Base-by-base conservation (phyloP, 2,888 invertebrate species). In the Brenthis hecate region DNA sequence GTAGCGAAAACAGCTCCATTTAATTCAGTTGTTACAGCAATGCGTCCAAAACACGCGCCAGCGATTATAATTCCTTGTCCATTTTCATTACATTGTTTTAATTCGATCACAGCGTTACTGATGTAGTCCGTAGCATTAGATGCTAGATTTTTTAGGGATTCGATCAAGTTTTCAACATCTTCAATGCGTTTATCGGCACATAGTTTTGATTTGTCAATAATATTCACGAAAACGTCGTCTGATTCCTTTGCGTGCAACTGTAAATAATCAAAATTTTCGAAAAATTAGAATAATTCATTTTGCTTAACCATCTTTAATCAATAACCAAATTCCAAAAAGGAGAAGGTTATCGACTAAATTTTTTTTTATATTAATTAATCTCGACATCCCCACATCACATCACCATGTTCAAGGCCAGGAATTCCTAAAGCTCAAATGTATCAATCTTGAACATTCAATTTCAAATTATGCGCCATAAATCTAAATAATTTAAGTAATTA, bases 11-110 rank as follows among this genome's bases (percentile, higher is more conserved):
- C 67, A 8, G 81, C 77, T 23, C 81, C 83, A 66, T 82, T 84
- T 61, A 86, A 72, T 78, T 92, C 85, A n/a, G 85, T 81, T 47
- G 80, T 81, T 47, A 89, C 32, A 47, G 86, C 86, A 2, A 89
- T 75, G 6, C 75, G 61, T 53, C 84, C 87, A 28, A 92, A 77
- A 60, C 92, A 92, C 8, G 84, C 71, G 1, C 88, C 88, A 5
- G 82, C 76, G 2, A 76, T 75, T 3, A 87, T 69, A 6, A 91
- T 69, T 66, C 81, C 83, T 2, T 76, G 77, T 60, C 72, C 70
- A 48, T 78, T 78, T 11, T 78, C 77, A 0, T 85, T 82, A 65
- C 92, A 92, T 54, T 79, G 78, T 62, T 77, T 84, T 84, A 91
- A 84, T 13, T 86, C 81, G 1, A 76, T 80, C n/a, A 87, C 19